These are phyloP conservation scores for Morinoia aosen DNA, from an alignment of 2,888 invertebrate species.

Conservation along the genomic window DNA sequence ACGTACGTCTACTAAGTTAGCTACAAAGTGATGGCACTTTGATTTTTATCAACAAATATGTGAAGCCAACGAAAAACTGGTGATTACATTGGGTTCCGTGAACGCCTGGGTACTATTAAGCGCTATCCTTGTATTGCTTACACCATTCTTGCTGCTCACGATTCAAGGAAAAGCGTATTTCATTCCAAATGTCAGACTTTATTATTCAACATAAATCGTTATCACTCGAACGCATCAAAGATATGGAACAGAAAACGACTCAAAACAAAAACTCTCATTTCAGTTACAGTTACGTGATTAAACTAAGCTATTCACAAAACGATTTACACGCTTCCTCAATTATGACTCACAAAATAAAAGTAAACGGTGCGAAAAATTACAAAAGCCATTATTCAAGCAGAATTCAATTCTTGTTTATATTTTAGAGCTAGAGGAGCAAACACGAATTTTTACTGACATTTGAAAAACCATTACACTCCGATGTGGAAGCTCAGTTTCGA, in stretches of 20 bases:
- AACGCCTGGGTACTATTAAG: neutral
- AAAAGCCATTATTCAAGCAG: neutral
- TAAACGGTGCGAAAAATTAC: neutral
- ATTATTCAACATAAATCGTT: neutral
- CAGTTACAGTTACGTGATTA: neutral
- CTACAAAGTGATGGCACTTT: constrained; percentile 9
- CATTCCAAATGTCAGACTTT: neutral
- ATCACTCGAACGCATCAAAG: neutral
- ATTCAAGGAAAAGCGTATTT: neutral
- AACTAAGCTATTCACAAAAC: constrained; percentile 4
- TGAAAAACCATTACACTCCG: neutral
- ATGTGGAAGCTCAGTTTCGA: neutral
- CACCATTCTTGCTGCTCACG: neutral
- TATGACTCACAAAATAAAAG: neutral
- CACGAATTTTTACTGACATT: neutral
- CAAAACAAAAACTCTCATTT: neutral
- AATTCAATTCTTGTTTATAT: neutral
- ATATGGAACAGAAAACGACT: neutral
- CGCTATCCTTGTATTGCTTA: neutral
- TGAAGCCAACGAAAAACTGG: neutral
- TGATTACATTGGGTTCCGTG: neutral
- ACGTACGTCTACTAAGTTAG: neutral
- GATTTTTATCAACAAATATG: neutral
- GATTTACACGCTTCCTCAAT: neutral
- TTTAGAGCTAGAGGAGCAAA: neutral